phyloP scores from a whole-genome alignment of 2,113 vertebrate genomes.

The Penelope pileata region DNA sequence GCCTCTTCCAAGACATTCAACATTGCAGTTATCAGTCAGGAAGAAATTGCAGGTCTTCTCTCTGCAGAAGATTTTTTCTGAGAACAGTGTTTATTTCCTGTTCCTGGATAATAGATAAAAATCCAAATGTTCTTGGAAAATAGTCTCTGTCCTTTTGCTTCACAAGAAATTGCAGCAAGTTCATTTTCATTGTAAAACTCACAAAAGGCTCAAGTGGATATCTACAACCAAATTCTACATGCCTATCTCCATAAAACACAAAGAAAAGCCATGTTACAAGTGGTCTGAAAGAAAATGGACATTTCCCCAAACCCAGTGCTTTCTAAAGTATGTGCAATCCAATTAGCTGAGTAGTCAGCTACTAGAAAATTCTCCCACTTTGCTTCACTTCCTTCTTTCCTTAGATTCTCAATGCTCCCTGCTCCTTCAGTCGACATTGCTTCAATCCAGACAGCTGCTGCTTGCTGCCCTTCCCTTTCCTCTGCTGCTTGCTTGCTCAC shows the following conservation, averaged over 20 bases:
- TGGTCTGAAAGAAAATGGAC: not conserved
- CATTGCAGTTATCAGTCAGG: not conserved
- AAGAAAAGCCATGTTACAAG: not conserved
- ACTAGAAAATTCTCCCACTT: not conserved
- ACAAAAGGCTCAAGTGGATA: not conserved
- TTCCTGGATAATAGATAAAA: not conserved
- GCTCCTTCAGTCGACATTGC: not conserved
- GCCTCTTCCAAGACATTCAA: not conserved
- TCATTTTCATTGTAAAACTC: not conserved
- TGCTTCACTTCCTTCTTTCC: not conserved
- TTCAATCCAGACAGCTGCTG: accelerated
- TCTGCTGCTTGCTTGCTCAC: not conserved
- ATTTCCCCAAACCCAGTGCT: not conserved
- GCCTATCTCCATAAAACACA: not conserved
- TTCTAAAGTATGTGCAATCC: not conserved
- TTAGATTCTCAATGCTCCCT: not conserved
- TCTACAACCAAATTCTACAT: not conserved
- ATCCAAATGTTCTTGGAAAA: not conserved
- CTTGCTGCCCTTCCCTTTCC: not conserved
- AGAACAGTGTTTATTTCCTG: not conserved
- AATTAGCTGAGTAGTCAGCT: not conserved
- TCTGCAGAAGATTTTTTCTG: not conserved
- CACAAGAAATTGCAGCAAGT: not conserved
- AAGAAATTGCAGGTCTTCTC: not conserved
- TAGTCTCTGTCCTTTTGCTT: not conserved